Percentiles rank a stretch among this genome's conserved stretches.
Evolutionary conservation across 2,888 invertebrate species (phyloP).

Genomic region (Spodoptera littoralis): DNA sequence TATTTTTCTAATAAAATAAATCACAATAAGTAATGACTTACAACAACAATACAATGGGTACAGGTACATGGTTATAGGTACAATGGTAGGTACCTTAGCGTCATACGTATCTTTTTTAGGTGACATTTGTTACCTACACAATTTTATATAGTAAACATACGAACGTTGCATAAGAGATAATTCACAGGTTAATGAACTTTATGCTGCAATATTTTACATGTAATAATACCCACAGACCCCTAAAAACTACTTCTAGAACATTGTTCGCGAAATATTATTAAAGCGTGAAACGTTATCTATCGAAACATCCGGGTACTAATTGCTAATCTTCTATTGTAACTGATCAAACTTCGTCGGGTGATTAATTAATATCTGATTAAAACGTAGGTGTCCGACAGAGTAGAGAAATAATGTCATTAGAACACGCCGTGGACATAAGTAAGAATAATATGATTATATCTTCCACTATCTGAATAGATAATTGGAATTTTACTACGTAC

Average conservation of each 20-base stretch:
- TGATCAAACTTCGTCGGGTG: conserved; percentile 14
- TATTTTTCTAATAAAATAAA: no score
- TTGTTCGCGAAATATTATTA: neutral
- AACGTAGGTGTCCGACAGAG: conserved; percentile 8
- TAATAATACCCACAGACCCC: neutral
- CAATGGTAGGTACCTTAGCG: no score
- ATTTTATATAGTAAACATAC: no score
- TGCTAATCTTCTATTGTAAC: conserved; percentile 29
- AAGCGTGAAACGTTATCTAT: conserved; percentile 13
- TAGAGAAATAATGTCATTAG: conserved; percentile 3
- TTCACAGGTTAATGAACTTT: neutral
- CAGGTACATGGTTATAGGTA: no score
- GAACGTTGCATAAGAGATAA: no score
- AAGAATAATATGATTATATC: conserved; percentile 3
- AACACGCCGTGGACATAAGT: neutral
- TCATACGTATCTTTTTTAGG: no score
- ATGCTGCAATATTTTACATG: neutral
- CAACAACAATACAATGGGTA: no score
- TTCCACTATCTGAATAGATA: neutral
- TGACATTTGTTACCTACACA: no score
- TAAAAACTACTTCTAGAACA: conserved; percentile 5
- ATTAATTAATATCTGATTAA: conserved; percentile 34
- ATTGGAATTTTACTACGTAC: no score
- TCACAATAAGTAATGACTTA: no score
- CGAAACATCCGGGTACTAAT: conserved; percentile 9